A percentile compares a stretch with the other conserved stretches of the same genome.
Evolutionary conservation across 1,140 invertebrate genomes (phyloP).

Genomic region (Ganaspis sp.): DNA sequence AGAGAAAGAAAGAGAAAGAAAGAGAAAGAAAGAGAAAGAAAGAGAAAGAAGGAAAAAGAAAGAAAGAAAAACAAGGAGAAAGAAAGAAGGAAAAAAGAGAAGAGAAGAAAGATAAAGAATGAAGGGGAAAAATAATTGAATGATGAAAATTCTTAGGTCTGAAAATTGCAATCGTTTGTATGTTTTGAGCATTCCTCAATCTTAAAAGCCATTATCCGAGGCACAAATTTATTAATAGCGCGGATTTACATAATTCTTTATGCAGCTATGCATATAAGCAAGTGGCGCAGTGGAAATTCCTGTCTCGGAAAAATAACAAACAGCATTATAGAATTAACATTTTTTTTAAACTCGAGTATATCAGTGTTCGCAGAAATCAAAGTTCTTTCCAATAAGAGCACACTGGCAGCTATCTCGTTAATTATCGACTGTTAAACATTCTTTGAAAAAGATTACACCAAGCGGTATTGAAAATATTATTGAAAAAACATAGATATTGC

Average conservation of each 20-base stretch:
- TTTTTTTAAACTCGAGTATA: background rate
- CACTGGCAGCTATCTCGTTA: background rate
- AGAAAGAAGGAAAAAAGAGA: too few species aligned
- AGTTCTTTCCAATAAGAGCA: background rate
- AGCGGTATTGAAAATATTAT: background rate
- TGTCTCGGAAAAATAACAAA: slow-evolving; percentile 6
- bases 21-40: too few species aligned
- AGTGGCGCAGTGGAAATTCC: slow-evolving; percentile 15
- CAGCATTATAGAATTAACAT: background rate
- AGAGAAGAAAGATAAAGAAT: too few species aligned
- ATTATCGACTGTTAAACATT: slow-evolving; percentile 12
- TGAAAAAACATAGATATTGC: background rate
- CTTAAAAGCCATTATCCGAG: slow-evolving; percentile 12
- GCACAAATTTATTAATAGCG: slow-evolving; percentile 6
- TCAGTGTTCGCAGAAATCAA: background rate
- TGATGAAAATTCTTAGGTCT: background rate
- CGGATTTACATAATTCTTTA: slow-evolving; percentile 14
- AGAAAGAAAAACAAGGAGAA: too few species aligned
- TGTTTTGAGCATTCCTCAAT: slow-evolving; percentile 1
- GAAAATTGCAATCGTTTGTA: background rate
- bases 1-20: too few species aligned
- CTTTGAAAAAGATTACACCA: background rate
- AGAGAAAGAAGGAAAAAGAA: too few species aligned
- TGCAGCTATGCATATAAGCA: slow-evolving; percentile 6
- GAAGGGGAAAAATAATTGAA: too few species aligned